Conservation (phyloP, 2,797 vertebrate genomes). For the Acanthis flammea region DNA sequence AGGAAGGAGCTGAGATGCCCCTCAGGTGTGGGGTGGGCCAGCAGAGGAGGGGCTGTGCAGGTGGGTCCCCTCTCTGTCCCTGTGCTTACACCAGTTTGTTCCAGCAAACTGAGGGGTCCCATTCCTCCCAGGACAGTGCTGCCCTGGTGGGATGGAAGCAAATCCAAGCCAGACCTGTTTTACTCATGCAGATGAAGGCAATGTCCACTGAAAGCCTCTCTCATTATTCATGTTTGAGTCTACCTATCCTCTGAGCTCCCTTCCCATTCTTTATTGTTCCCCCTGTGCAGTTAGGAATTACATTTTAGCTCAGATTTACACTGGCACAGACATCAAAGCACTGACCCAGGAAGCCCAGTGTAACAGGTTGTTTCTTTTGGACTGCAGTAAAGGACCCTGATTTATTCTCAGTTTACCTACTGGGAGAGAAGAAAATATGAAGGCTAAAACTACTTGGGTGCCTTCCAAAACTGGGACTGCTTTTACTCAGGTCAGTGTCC, state of each 20-base stretch:
- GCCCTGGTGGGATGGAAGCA: background rate
- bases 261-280: background rate
- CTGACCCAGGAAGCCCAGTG: background rate
- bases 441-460: background rate
- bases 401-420: conserved; percentile 38
- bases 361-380: conserved; percentile 23
- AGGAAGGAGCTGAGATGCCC: background rate
- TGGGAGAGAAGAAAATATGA: background rate
- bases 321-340: background rate
- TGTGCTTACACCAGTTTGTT: background rate
- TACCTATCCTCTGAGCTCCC: background rate
- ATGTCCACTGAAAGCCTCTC: background rate
- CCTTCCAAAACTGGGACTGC: conserved; percentile 18
- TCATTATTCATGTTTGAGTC: background rate
- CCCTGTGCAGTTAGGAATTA: background rate
- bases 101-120: background rate
- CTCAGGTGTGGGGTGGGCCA: background rate
- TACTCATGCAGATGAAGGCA: background rate
- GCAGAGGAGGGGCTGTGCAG: background rate
- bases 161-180: background rate
- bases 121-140: background rate
- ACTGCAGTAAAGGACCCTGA: background rate
- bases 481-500: conserved; percentile 5
- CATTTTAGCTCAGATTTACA: conserved; percentile 9
- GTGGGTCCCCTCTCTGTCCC: background rate